Base-by-base conservation (phyloP, 2,113 vertebrate species). In the Fulmarus glacialis region DNA sequence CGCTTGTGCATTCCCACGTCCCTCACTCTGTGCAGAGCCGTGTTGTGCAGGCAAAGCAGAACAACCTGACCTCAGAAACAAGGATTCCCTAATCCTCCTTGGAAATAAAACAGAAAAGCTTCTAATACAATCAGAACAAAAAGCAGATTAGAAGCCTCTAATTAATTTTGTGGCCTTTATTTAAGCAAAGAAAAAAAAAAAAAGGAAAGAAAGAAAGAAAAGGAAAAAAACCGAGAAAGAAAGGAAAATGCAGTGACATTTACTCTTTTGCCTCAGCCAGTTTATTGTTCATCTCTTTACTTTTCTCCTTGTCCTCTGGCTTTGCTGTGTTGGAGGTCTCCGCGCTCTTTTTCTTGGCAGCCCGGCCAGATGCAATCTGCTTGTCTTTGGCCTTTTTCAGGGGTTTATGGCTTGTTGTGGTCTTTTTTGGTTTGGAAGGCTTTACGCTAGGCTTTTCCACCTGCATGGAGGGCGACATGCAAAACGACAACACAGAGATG, bases 241-340 rank as follows among this genome's bases (percentile, higher is more conserved):
- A 98, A 98, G 94, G 97, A 98, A 99, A 99, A 98, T 99, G 99
- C 98, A 98, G 98, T 98, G 98, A 98, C 98, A 99, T 99, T 99
- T 99, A 99, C 99, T 99, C 99, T 99, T 99, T 99, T 81, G 99
- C 99, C 98, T 99, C 99, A 98, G 99, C 99, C 99, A 99, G 99
- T 99, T 99, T 99, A 99, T 99, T 99, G 99, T 99, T 99, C 98
- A 99, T 99, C 99, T 99, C 99, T 99, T 99, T 99, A 98, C 99
- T 99, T 98, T 99, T 99, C 99, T 99, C 99, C 99, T 99, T 99
- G 98, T 98, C 98, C 32, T 99, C 98, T 7, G 99, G 98, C 55
- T 96, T 99, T 93, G 98, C 82, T 50, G 98, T 95, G 8, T 98
- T 89, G 95, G 98, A 59, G 23, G 98, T 97, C 97, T 98, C 99